Evolutionary conservation across 2,888 invertebrate genomes (phyloP).

Genomic region (Toxonevra muliebris): DNA sequence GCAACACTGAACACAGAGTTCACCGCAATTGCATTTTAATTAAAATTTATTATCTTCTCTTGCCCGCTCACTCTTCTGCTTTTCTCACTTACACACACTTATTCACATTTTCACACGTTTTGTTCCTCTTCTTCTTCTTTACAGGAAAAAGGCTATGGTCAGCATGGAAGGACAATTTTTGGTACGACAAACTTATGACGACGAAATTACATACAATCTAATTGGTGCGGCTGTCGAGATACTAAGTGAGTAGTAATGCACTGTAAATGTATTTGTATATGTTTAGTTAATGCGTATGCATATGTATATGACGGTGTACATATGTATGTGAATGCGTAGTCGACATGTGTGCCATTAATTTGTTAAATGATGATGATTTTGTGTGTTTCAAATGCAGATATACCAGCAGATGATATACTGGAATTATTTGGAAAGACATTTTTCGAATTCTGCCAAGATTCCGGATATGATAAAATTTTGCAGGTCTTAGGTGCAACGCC

Average conservation of each 20-base stretch:
- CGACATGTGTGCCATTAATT: not conserved
- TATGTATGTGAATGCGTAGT: not conserved
- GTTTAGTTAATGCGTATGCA: not conserved
- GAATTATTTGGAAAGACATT: conserved; percentile 94
- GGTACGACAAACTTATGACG: conserved; percentile 94
- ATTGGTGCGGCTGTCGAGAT: conserved; percentile 92
- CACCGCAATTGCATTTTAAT: conserved; percentile 14
- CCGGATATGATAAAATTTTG: conserved; percentile 95
- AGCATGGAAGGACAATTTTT: conserved; percentile 95
- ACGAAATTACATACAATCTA: conserved; percentile 92
- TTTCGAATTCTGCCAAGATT: conserved; percentile 96
- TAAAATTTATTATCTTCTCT: conserved; percentile 28
- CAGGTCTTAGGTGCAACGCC: conserved; percentile 95
- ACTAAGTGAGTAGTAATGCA: conserved; percentile 75
- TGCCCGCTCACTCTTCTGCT: conserved; percentile 36
- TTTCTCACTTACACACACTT: too few species aligned
- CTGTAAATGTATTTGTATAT: not conserved
- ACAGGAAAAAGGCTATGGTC: conserved; percentile 90
- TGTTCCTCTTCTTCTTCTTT: conserved; percentile 43
- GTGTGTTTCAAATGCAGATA: conserved; percentile 70
- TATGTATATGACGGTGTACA: not conserved
- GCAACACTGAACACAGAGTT: too few species aligned
- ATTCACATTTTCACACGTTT: conserved; percentile 15
- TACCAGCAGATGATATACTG: conserved; percentile 87
- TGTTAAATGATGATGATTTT: too few species aligned